Conservation (phyloP, 2,888 invertebrate genomes). For the Odontomyia ornata region DNA sequence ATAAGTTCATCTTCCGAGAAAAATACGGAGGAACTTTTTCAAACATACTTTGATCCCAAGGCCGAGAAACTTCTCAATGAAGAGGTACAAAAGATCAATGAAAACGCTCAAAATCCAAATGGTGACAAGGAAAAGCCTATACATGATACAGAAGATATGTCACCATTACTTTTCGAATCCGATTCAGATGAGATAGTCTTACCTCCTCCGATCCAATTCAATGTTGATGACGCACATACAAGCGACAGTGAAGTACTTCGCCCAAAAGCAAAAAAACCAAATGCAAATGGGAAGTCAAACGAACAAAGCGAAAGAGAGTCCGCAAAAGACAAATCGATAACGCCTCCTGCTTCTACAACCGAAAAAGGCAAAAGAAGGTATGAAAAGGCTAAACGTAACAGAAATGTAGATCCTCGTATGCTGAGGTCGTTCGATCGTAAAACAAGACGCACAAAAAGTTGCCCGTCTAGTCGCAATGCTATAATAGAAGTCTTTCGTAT, state of each 20-base stretch:
- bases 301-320: no score
- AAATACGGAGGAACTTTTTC: constrained; percentile 57
- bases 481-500: constrained; percentile 27
- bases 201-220: not conserved
- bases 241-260: not conserved
- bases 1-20: constrained; percentile 53
- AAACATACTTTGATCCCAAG: constrained; percentile 44
- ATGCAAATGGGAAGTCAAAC: no score
- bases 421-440: constrained; percentile 14
- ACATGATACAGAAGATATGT: constrained; percentile 56
- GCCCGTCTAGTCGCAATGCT: constrained; percentile 10
- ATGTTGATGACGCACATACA: not conserved
- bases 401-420: not conserved
- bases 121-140: not conserved
- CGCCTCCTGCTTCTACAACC: not conserved
- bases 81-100: constrained; percentile 52
- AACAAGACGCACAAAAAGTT: not conserved
- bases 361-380: not conserved
- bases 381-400: not conserved
- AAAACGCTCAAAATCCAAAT: not conserved
- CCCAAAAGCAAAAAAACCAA: not conserved
- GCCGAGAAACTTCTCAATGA: constrained; percentile 44
- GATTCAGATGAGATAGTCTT: constrained; percentile 55
- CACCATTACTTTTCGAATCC: constrained; percentile 59
- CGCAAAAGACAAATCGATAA: no score